Percentiles rank a stretch among this genome's conserved stretches.
phyloP scores from a whole-genome alignment of 1,140 invertebrate genomes.

The Psilanteris sp. region DNA sequence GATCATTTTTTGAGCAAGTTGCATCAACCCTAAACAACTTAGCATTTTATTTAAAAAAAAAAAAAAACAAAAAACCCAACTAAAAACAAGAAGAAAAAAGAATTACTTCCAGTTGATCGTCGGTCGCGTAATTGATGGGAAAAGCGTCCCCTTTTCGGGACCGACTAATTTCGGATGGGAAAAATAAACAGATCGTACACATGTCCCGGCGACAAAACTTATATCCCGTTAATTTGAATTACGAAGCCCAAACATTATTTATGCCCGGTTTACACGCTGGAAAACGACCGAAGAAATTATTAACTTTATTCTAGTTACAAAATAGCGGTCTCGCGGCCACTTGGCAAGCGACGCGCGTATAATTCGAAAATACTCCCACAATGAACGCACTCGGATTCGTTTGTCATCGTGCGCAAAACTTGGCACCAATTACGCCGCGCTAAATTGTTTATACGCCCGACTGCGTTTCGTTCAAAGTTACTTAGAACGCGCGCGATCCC shows the following conservation, averaged over 20 bases:
- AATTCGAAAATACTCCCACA: constrained; percentile 47
- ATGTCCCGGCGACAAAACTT: constrained; percentile 21
- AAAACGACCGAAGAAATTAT: constrained; percentile 38
- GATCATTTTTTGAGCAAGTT: too few relatives aligned
- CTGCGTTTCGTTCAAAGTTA: constrained; percentile 29
- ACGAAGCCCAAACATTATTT: constrained; percentile 34
- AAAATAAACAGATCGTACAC: constrained; percentile 50
- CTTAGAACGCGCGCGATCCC: constrained; percentile 17
- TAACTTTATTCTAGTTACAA: constrained; percentile 45
- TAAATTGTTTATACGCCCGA: constrained; percentile 46
- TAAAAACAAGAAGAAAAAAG: constrained; percentile 1
- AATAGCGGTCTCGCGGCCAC: constrained; percentile 26
- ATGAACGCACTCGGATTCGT: constrained; percentile 28
- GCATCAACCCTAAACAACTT: too few relatives aligned
- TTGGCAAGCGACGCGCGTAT: constrained; percentile 39
- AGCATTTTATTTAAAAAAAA: too few relatives aligned
- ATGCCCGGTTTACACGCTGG: constrained; percentile 39
- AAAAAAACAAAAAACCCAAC: too few relatives aligned
- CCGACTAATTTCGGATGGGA: constrained; percentile 37
- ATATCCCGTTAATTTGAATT: constrained; percentile 51
- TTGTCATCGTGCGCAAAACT: constrained; percentile 40
- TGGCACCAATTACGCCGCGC: constrained; percentile 47
- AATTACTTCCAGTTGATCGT: constrained; percentile 1
- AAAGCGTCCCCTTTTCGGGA: constrained; percentile 4
- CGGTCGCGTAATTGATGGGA: constrained; percentile 13